Evolutionary conservation across 2,797 vertebrate species (phyloP).

Genomic region (Falco novaeseelandiae): DNA sequence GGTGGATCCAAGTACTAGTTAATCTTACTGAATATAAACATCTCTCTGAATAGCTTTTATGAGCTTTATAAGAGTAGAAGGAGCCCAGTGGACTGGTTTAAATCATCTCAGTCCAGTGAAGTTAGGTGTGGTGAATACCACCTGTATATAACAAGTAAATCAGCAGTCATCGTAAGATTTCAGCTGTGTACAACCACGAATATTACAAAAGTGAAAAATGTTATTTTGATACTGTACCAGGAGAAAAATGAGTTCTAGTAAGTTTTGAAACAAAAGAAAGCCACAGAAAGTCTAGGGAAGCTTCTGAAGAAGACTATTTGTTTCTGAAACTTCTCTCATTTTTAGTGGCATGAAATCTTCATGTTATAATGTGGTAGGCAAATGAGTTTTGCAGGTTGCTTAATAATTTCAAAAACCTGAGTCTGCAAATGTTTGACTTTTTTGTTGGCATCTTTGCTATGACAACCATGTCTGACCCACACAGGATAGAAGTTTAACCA

Average conservation of each 20-base stretch:
- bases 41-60: background rate
- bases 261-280: background rate
- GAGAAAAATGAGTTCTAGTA: background rate
- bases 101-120: background rate
- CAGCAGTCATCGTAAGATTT: background rate
- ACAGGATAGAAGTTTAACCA: background rate
- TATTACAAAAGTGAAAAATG: background rate
- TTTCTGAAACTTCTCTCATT: background rate
- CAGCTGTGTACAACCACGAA: background rate
- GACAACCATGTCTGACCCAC: background rate
- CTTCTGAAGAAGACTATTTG: background rate
- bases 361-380: background rate
- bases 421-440: background rate
- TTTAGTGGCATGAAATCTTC: background rate
- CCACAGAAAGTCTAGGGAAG: fast-evolving
- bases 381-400: background rate
- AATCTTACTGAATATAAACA: background rate
- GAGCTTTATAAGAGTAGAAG: background rate
- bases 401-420: background rate
- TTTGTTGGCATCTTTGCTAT: background rate
- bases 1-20: background rate
- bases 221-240: background rate
- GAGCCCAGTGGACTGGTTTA: background rate
- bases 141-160: background rate
- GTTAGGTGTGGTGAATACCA: background rate